phyloP scores from a whole-genome alignment of 2,113 vertebrate species.

The Engystomops pustulosus region DNA sequence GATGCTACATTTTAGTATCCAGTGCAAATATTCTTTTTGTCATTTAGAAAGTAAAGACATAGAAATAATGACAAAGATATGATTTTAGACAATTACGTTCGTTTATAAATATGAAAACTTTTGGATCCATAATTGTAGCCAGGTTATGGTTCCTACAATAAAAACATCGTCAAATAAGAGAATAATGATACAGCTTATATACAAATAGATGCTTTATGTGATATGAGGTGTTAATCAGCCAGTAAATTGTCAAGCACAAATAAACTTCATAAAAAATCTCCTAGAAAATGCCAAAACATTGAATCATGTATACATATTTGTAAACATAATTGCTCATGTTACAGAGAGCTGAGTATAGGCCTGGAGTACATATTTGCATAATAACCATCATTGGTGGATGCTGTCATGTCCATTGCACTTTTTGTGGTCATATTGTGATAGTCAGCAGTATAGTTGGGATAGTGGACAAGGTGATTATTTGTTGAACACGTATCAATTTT shows the following conservation, averaged over 20 bases:
- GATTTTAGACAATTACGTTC: neutral
- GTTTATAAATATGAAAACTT: neutral
- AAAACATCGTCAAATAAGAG: neutral
- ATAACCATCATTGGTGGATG: conserved; percentile 53
- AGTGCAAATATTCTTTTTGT: neutral
- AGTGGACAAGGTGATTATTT: conserved; percentile 51
- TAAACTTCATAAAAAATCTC: neutral
- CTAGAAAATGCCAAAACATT: neutral
- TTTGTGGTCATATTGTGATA: conserved; percentile 30
- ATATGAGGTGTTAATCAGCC: neutral
- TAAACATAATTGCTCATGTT: neutral
- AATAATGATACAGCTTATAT: neutral
- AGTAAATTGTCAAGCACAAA: too few species aligned
- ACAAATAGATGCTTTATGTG: too few species aligned
- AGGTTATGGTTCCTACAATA: neutral
- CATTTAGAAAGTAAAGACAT: neutral
- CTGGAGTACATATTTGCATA: conserved; percentile 62
- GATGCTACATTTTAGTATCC: neutral
- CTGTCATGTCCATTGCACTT: conserved; percentile 45
- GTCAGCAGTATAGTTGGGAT: conserved; percentile 51
- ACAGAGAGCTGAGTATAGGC: conserved; percentile 62
- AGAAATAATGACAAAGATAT: neutral
- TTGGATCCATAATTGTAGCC: neutral
- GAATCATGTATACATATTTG: neutral
- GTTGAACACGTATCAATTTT: conserved; percentile 49